Percentiles rank a stretch among this genome's conserved stretches.
Conservation (phyloP, 2,113 vertebrate genomes). For the Heloderma charlesbogerti region DNA sequence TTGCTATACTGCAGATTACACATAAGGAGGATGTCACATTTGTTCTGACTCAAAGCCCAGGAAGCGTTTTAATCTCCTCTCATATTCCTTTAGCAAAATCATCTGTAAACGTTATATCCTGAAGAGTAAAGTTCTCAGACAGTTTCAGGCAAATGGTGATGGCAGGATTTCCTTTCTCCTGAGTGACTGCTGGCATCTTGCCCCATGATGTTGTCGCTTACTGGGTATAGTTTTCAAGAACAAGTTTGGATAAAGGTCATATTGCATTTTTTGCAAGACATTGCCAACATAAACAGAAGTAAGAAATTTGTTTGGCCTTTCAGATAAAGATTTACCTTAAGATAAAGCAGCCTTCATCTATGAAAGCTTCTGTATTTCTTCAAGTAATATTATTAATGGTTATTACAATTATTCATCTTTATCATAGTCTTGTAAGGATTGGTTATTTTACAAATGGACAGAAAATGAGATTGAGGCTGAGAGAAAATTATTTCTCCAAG, state of each 20-base stretch:
- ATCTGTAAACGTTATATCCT: constrained; percentile 73
- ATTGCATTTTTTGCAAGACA: constrained; percentile 25
- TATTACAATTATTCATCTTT: background rate
- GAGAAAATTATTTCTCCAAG: background rate
- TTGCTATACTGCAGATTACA: constrained; percentile 40
- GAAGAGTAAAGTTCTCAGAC: constrained; percentile 71
- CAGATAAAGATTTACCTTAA: background rate
- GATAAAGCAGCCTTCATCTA: background rate
- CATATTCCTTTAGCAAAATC: constrained; percentile 60
- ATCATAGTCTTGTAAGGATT: background rate
- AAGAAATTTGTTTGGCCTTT: background rate
- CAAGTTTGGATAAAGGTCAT: constrained; percentile 35
- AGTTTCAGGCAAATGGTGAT: constrained; percentile 70
- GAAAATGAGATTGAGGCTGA: background rate
- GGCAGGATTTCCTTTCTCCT: constrained; percentile 77
- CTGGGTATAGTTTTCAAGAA: constrained; percentile 44
- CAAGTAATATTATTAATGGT: background rate
- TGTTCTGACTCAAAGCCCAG: constrained; percentile 66
- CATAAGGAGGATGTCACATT: constrained; percentile 45
- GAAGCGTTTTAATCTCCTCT: constrained; percentile 66
- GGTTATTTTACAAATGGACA: background rate
- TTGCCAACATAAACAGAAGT: background rate
- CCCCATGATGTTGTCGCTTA: constrained; percentile 47
- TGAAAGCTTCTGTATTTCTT: background rate
- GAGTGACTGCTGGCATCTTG: constrained; percentile 66